Evolutionary conservation across 2,113 vertebrate genomes (phyloP).

Genomic region (Dipodomys stephensi): DNA sequence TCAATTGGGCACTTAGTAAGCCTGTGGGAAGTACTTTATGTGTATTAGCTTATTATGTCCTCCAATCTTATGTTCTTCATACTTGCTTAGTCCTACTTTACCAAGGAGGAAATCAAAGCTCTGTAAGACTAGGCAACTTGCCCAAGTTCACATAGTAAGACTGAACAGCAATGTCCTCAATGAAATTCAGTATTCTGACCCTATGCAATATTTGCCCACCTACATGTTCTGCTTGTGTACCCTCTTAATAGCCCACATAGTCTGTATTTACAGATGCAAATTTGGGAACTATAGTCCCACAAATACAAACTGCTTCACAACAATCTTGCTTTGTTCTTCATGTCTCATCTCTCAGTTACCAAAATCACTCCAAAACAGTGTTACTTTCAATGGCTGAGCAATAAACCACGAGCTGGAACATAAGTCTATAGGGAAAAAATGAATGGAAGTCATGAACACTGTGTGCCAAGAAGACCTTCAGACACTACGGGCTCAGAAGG

Average conservation of each 20-base stretch:
- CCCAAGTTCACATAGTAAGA: constrained; percentile 2
- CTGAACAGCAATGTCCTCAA: background rate
- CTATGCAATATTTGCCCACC: background rate
- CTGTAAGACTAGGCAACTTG: background rate
- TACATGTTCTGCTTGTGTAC: background rate
- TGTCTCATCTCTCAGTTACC: constrained; percentile 13
- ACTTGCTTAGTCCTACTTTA: constrained; percentile 16
- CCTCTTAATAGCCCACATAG: background rate
- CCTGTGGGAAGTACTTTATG: background rate
- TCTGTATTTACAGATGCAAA: background rate
- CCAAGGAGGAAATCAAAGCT: background rate
- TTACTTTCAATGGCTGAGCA: background rate
- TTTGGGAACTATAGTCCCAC: background rate
- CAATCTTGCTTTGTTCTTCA: background rate
- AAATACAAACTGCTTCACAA: background rate
- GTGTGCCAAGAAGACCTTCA: background rate
- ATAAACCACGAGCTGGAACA: background rate
- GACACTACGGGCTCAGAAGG: background rate
- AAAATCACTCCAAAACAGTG: background rate
- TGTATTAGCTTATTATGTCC: constrained; percentile 11
- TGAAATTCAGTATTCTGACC: background rate
- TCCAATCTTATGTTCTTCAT: background rate
- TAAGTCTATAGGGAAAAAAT: background rate
- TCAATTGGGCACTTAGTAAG: background rate
- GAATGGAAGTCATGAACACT: background rate